phyloP scores from a whole-genome alignment of 2,797 vertebrate species.

The Schizothorax lantsangensis region DNA sequence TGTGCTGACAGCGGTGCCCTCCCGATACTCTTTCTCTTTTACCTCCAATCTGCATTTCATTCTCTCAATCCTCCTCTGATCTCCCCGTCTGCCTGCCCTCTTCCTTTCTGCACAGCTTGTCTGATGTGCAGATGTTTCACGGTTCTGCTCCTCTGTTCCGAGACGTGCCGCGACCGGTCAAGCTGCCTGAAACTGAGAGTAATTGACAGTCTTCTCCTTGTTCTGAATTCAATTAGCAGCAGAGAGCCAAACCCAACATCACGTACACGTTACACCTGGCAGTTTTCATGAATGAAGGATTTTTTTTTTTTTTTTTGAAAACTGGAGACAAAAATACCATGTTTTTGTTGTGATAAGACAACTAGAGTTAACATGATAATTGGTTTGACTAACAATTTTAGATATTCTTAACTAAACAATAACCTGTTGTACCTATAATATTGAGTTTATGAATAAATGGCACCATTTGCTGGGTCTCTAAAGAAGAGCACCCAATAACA shows the following conservation, averaged over 20 bases:
- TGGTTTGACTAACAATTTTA: neutral
- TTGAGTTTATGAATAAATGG: neutral
- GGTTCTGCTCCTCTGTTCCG: conserved; percentile 36
- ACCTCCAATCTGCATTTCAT: conserved; percentile 19
- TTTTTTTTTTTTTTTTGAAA: too few relatives aligned
- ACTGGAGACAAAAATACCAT: neutral
- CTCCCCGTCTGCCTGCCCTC: neutral
- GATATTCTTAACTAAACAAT: neutral
- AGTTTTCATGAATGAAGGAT: neutral
- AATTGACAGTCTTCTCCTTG: conserved; percentile 55
- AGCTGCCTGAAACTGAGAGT: conserved; percentile 48
- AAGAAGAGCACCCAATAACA: neutral
- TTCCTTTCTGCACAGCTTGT: neutral
- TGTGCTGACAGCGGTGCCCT: neutral
- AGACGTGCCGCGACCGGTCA: conserved; percentile 25
- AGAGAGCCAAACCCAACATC: conserved; percentile 25
- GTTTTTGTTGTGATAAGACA: neutral
- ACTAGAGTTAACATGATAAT: neutral
- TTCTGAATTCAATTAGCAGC: conserved; percentile 47
- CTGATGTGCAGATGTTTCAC: conserved; percentile 48
- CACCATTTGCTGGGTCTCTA: neutral
- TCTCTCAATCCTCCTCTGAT: neutral
- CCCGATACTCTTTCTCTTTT: neutral
- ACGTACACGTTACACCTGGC: neutral
- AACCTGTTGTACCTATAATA: neutral